Evolutionary conservation across 1,140 invertebrate species (phyloP), one percentile per base, ranked within the genome.

Genomic region (Lerema accius): DNA sequence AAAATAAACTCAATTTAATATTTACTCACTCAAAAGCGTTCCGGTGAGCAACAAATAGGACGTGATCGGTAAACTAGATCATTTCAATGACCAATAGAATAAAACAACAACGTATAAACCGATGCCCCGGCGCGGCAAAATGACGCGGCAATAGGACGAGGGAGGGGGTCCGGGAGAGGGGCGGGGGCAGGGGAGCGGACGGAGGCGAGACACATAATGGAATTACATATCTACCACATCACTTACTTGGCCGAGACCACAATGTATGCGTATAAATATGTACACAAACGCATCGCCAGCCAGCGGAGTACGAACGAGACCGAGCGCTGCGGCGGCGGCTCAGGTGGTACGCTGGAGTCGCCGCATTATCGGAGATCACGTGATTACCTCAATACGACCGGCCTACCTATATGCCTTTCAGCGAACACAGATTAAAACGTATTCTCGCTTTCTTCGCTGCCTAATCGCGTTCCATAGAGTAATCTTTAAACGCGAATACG

Each of bases 201-300:
- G 80, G 74, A 83, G 83, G 76, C 83, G 83, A 87, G 79, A 81
- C 80, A 86, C 81, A 87, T 89, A 87, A 87, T 85, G 76, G 75
- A 80, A 86, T 87, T 84, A 86, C 83, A 87, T 89, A 86, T 87
- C 82, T 85, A 84, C 83, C 68, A 76, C 80, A 84, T 80, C 77
- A 84, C 82, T 80, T 84, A 80, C 69, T 82, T 77, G 76, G 79
- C 63, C 73, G 81, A 85, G 80, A 82, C 72, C 67, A 76, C 72
- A 74, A 77, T 84, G 78, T 76, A 76, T 70, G 66, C 69, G 65
- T 74, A 78, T 73, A 77, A 62, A 61, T 68, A 62, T 67, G 65
- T 63, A 75, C 67, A 67, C 64, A 51, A 56, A 40, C 48, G 60
- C 67, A 63, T 64, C 51, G 51, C 37, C 37, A 19, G 55, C 48